phyloP scores from a whole-genome alignment of 2,888 invertebrate species.

The Palloptera scutellata region DNA sequence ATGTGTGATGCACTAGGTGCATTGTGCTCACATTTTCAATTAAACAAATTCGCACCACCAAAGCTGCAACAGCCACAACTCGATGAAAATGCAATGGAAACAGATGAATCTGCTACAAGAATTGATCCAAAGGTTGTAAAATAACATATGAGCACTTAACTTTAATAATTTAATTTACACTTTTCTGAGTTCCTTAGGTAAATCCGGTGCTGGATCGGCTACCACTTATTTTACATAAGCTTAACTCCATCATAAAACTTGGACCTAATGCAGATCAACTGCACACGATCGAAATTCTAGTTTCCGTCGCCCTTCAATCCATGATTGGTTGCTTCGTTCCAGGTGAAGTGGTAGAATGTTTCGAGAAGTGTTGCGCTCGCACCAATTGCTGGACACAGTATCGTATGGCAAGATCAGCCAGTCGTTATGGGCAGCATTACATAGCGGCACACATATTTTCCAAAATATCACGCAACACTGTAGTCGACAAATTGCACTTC shows the following conservation, averaged over 20 bases:
- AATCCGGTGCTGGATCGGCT: constrained; percentile 56
- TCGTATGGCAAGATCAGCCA: constrained; percentile 84
- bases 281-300: constrained; percentile 76
- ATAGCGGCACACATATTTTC: constrained; percentile 74
- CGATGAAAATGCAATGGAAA: constrained; percentile 50
- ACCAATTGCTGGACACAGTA: constrained; percentile 86
- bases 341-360: constrained; percentile 67
- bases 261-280: constrained; percentile 60
- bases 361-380: constrained; percentile 68
- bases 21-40: constrained; percentile 70
- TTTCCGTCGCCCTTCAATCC: constrained; percentile 84
- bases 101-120: constrained; percentile 41
- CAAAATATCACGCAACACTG: constrained; percentile 73
- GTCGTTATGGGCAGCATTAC: constrained; percentile 82
- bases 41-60: constrained; percentile 53
- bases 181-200: constrained; percentile 37
- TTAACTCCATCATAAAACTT: constrained; percentile 54
- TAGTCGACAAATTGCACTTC: constrained; percentile 88
- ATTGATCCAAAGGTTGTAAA: not conserved
- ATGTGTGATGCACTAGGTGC: constrained; percentile 80
- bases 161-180: not conserved
- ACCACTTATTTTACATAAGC: constrained; percentile 57
- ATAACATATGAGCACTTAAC: not conserved
- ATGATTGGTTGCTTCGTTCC: constrained; percentile 77
- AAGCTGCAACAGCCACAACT: constrained; percentile 5